Percentiles rank a stretch among this genome's conserved stretches.
phyloP scores from a whole-genome alignment of 2,888 invertebrate species.

The Octodonta nipae region DNA sequence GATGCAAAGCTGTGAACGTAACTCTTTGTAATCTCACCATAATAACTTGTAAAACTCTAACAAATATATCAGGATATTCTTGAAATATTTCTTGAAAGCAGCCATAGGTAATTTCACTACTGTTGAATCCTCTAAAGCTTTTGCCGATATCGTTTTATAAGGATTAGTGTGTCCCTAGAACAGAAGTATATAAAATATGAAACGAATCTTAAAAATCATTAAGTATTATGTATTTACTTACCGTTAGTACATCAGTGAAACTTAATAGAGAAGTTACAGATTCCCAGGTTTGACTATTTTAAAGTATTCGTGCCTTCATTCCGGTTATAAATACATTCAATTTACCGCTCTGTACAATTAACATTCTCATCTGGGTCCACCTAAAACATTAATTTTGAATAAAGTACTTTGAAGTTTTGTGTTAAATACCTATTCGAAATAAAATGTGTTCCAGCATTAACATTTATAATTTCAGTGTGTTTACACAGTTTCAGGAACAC shows the following conservation, averaged over 20 bases:
- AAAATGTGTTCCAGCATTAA: conserved; percentile 73
- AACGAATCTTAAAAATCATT: conserved; percentile 10
- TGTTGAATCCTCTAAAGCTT: conserved; percentile 78
- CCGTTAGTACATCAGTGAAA: conserved; percentile 88
- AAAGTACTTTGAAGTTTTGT: no score
- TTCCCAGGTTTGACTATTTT: conserved; percentile 83
- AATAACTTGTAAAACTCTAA: conserved; percentile 85
- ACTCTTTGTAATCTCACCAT: conserved; percentile 96
- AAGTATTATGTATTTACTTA: no score
- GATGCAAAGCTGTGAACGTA: conserved; percentile 93
- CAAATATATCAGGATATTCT: conserved; percentile 89
- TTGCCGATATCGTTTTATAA: conserved; percentile 90
- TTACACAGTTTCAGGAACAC: conserved; percentile 91
- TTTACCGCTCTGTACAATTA: conserved; percentile 89
- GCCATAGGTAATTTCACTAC: conserved; percentile 83
- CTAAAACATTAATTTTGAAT: conserved; percentile 44
- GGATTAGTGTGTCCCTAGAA: conserved; percentile 72
- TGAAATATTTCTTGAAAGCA: conserved; percentile 84
- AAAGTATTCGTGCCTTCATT: conserved; percentile 66
- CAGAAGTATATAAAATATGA: not conserved
- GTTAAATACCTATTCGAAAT: conserved; percentile 67
- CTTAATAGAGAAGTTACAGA: conserved; percentile 92
- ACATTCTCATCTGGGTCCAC: conserved; percentile 92
- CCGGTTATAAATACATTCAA: conserved; percentile 82
- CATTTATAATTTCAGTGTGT: conserved; percentile 76